Percentiles rank a stretch among this genome's conserved stretches.
These are phyloP conservation scores for Ictalurus punctatus DNA, from an alignment of 2,113 vertebrate species.

Conservation along the genomic window DNA sequence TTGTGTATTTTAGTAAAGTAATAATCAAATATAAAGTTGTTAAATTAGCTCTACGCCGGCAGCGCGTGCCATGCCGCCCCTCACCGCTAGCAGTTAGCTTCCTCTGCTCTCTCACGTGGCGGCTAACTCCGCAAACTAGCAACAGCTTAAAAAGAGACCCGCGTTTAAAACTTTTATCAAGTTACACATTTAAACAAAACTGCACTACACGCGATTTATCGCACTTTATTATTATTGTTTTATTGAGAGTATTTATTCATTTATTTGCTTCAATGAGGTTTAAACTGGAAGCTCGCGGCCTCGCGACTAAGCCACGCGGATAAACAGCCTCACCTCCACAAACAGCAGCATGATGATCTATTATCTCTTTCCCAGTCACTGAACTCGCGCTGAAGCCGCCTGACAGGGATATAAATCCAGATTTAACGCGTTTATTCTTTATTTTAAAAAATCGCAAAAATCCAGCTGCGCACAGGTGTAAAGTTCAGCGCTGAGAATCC, in stretches of 20 bases:
- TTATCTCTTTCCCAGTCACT: slow-evolving; percentile 1
- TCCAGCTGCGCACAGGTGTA: not conserved
- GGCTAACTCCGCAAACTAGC: not conserved
- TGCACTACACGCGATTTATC: not conserved
- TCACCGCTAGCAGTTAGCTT: not conserved
- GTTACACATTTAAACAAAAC: not conserved
- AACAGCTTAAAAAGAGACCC: not conserved
- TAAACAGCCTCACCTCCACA: slow-evolving; percentile 48
- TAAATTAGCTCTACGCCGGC: not conserved
- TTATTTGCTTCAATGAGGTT: not conserved
- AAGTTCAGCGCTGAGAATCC: not conserved
- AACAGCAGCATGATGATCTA: slow-evolving; percentile 51
- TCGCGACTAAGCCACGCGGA: not conserved
- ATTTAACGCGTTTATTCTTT: not conserved
- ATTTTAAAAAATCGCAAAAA: not conserved
- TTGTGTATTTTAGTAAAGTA: too few species aligned
- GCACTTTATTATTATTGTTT: not conserved
- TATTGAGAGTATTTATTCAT: not conserved
- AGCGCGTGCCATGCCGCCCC: not conserved
- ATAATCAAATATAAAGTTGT: too few species aligned
- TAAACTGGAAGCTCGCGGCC: not conserved
- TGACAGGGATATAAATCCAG: not conserved
- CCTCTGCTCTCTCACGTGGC: not conserved
- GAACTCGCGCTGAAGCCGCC: not conserved
- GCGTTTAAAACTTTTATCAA: not conserved